Evolutionary conservation across 2,797 vertebrate genomes (phyloP).

Genomic region (Acrocephalus scirpaceus): DNA sequence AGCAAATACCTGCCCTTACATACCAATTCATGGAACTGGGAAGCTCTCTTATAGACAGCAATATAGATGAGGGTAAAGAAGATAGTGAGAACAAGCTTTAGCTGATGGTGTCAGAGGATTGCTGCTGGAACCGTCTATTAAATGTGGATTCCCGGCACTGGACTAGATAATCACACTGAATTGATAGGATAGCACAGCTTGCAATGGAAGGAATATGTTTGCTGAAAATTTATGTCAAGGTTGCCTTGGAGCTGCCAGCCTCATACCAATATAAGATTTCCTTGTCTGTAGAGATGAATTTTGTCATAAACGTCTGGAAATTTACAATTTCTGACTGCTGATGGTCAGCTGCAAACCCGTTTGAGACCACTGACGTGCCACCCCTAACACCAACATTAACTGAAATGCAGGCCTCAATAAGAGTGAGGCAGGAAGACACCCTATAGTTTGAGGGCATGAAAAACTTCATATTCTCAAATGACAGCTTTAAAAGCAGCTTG

Average conservation of each 20-base stretch:
- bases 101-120: conserved; percentile 52
- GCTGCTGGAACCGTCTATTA: conserved; percentile 57
- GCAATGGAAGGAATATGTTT: conserved; percentile 39
- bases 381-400: neutral
- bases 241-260: conserved; percentile 19
- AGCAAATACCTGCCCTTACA: conserved; percentile 26
- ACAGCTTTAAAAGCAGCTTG: neutral
- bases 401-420: neutral
- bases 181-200: conserved; percentile 32
- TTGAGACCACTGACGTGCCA: neutral
- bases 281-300: neutral
- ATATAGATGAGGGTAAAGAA: conserved; percentile 47
- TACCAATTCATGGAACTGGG: conserved; percentile 11
- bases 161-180: conserved; percentile 57
- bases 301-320: neutral
- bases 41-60: conserved; percentile 32
- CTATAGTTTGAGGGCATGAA: neutral
- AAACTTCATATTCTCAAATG: neutral
- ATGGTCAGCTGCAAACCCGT: neutral
- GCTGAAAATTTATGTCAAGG: conserved; percentile 56
- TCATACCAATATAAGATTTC: conserved; percentile 14
- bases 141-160: conserved; percentile 30
- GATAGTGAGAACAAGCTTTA: conserved; percentile 39
- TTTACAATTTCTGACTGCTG: neutral
- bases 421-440: neutral